Evolutionary conservation across 2,888 invertebrate genomes (phyloP).

Genomic region (Ennomos fuscantarius): DNA sequence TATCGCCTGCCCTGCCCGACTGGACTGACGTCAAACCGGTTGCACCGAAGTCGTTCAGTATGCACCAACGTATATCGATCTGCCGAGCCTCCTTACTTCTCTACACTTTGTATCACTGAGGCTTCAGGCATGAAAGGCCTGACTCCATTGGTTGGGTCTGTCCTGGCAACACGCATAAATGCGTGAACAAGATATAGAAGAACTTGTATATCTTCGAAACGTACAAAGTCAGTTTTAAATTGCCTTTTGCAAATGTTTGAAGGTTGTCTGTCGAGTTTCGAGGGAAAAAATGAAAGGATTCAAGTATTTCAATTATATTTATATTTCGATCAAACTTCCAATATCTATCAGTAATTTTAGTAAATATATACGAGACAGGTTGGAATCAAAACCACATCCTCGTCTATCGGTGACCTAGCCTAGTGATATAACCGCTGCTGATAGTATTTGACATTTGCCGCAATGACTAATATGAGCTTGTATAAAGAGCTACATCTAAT

Average conservation of each 20-base stretch:
- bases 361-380: no score
- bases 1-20: slow-evolving; percentile 63
- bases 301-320: neutral
- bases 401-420: slow-evolving; percentile 17
- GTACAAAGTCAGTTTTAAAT: slow-evolving; percentile 32
- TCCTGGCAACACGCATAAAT: slow-evolving; percentile 34
- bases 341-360: no score
- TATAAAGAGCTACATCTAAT: no score
- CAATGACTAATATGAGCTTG: slow-evolving; percentile 7
- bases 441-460: slow-evolving; percentile 24
- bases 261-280: slow-evolving; percentile 43
- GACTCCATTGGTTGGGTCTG: slow-evolving; percentile 25
- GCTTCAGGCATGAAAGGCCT: slow-evolving; percentile 22
- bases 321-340: no score
- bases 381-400: slow-evolving; percentile 20
- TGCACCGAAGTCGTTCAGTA: slow-evolving; percentile 58
- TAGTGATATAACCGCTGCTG: slow-evolving; percentile 24
- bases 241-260: slow-evolving; percentile 43
- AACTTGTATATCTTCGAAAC: slow-evolving; percentile 35
- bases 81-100: slow-evolving; percentile 14
- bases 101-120: neutral
- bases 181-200: slow-evolving; percentile 30
- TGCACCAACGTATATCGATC: slow-evolving; percentile 49
- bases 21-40: slow-evolving; percentile 71
- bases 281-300: slow-evolving; percentile 18